Evolutionary conservation across 2,888 invertebrate species (phyloP).

Genomic region (Temnothorax rugatulus): DNA sequence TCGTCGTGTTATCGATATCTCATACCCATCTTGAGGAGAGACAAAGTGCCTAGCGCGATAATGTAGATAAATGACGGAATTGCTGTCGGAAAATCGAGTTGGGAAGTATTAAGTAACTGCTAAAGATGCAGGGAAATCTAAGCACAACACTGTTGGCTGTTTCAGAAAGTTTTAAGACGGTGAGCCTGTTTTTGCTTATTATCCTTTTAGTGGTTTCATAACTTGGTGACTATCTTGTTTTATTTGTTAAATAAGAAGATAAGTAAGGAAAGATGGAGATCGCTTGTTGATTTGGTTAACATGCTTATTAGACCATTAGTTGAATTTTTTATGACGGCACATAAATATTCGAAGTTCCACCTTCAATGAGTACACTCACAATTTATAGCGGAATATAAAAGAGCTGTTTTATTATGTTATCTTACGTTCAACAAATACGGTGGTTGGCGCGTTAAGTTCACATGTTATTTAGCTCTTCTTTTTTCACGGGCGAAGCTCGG

Average conservation of each 20-base stretch:
- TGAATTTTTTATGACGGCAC: not conserved
- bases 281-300: not conserved
- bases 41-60: not conserved
- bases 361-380: not conserved
- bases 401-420: not conserved
- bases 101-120: not conserved
- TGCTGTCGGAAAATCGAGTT: not conserved
- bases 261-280: not conserved
- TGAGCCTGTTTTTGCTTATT: slow-evolving; percentile 25
- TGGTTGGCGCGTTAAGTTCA: slow-evolving; percentile 5
- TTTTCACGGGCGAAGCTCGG: slow-evolving; percentile 17
- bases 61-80: slow-evolving; percentile 18
- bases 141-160: not conserved
- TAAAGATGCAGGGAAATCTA: not conserved
- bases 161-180: not conserved
- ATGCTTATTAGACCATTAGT: not conserved
- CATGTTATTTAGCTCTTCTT: not conserved
- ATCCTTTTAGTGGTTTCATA: slow-evolving; percentile 18
- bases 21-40: not conserved
- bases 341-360: slow-evolving; percentile 12
- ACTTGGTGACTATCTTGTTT: not conserved
- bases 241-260: slow-evolving; percentile 3
- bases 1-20: slow-evolving; percentile 12
- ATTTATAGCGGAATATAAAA: not conserved
- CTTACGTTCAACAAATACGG: not conserved